These are phyloP conservation scores for Potorous gilbertii DNA, from an alignment of 2,797 vertebrate genomes.

Conservation along the genomic window DNA sequence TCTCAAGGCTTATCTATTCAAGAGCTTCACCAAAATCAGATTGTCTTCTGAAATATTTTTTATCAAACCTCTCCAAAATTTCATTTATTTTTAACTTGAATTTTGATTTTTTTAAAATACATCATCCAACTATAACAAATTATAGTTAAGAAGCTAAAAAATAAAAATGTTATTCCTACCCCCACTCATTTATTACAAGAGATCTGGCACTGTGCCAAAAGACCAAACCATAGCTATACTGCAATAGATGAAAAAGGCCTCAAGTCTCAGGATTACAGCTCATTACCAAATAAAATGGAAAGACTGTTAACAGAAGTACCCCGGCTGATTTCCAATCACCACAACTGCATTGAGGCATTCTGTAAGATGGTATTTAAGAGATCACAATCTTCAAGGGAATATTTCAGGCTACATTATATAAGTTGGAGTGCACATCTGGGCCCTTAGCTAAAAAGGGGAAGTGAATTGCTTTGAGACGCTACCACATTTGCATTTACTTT, in stretches of 20 bases:
- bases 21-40: constrained; percentile 40
- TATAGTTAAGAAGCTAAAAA: constrained; percentile 21
- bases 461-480: constrained; percentile 25
- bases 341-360: constrained; percentile 4
- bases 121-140: constrained; percentile 41
- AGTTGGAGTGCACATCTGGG: constrained; percentile 17
- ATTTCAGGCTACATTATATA: background rate
- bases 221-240: background rate
- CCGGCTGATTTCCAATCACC: constrained; percentile 25
- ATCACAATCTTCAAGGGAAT: constrained; percentile 37
- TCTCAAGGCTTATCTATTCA: constrained; percentile 16
- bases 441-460: constrained; percentile 28
- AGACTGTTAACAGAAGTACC: background rate
- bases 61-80: constrained; percentile 36
- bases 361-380: constrained; percentile 19
- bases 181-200: constrained; percentile 1
- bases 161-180: background rate
- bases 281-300: background rate
- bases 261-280: background rate
- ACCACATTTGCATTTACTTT: constrained; percentile 17
- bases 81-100: background rate
- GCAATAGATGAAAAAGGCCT: background rate
- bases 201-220: background rate
- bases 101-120: background rate
- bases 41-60: constrained; percentile 31